These are phyloP conservation scores for Nyctibius grandis DNA, from an alignment of 2,797 vertebrate species.

Conservation along the genomic window DNA sequence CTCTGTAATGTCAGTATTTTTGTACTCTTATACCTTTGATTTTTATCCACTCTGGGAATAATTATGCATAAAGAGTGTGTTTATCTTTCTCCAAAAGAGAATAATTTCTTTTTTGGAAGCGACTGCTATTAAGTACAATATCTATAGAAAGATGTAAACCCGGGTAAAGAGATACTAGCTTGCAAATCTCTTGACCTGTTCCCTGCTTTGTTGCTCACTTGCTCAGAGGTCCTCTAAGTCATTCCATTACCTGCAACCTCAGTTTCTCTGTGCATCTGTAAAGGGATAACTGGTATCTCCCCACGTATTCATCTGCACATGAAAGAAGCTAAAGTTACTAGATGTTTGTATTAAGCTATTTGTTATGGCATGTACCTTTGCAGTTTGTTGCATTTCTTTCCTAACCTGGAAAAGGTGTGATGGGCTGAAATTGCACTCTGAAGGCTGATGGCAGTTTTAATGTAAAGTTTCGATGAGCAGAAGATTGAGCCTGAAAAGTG, in stretches of 20 bases:
- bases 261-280: neutral
- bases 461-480: neutral
- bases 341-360: neutral
- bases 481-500: neutral
- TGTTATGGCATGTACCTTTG: neutral
- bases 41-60: neutral
- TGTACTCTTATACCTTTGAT: neutral
- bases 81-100: neutral
- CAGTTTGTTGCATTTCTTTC: neutral
- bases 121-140: neutral
- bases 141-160: neutral
- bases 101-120: neutral
- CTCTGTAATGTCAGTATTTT: neutral
- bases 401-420: neutral
- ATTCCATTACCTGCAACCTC: neutral
- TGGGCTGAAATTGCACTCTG: neutral
- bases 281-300: neutral
- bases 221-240: neutral
- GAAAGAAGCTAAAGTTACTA: neutral
- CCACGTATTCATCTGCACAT: rapidly evolving
- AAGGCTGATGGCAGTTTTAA: neutral
- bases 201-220: neutral
- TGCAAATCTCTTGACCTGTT: neutral
- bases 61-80: neutral
- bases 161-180: neutral